Conservation (phyloP, 2,888 invertebrate genomes). For the Iselma pallidipennis region DNA sequence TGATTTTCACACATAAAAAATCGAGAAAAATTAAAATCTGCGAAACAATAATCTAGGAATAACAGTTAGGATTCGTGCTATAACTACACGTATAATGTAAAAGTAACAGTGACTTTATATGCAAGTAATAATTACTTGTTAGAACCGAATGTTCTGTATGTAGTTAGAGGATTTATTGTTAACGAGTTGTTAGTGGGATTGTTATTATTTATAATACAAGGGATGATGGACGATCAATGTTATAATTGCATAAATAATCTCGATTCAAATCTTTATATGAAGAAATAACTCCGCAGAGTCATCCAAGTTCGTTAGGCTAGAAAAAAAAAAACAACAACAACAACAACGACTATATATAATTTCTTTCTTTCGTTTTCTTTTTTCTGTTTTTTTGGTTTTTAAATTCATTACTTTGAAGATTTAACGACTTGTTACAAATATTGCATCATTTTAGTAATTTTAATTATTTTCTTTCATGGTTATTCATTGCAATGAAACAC, state of each 20-base stretch:
- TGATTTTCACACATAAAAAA: background rate
- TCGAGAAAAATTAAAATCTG: background rate
- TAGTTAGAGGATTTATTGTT: background rate
- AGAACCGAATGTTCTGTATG: no score
- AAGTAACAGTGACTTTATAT: slow-evolving; percentile 1
- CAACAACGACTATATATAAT: no score
- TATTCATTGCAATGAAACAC: background rate
- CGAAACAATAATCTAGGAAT: background rate
- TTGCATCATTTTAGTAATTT: background rate
- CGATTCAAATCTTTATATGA: background rate
- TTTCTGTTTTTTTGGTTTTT: no score
- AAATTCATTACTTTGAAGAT: no score
- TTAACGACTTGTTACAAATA: background rate
- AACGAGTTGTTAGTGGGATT: background rate
- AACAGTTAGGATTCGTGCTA: background rate
- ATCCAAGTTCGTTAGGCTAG: background rate
- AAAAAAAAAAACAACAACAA: background rate
- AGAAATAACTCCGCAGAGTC: background rate
- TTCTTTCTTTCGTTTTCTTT: no score
- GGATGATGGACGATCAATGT: background rate
- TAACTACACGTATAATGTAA: background rate
- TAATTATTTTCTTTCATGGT: background rate
- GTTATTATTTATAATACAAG: background rate
- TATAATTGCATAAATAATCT: background rate
- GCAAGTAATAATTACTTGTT: background rate